A percentile compares a stretch with the other conserved stretches of the same genome.
Evolutionary conservation across 2,888 invertebrate species (phyloP).

Genomic region (Tetheella fluctuosa): DNA sequence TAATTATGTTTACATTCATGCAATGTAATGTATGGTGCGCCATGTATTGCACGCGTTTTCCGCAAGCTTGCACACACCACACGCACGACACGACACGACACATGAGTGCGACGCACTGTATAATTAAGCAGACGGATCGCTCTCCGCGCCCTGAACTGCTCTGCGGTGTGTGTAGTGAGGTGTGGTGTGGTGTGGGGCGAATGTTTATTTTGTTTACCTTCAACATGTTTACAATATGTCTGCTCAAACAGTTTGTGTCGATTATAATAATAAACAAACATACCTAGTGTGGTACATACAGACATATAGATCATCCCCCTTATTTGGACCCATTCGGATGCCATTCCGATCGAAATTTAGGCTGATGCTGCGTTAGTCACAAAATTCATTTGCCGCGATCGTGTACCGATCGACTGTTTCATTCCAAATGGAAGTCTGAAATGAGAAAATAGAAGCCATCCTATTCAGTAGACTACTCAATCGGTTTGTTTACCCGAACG

Average conservation of each 20-base stretch:
- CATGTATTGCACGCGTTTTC: not conserved
- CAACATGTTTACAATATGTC: not conserved
- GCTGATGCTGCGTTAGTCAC: no score
- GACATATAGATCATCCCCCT: no score
- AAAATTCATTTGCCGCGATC: no score
- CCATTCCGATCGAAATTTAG: no score
- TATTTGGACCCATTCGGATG: no score
- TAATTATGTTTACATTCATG: not conserved
- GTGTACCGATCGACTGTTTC: no score
- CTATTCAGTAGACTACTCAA: no score
- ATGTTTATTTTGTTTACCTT: not conserved
- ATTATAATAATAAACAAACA: not conserved
- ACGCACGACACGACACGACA: not conserved
- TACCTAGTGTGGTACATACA: not conserved
- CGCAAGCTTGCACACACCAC: not conserved
- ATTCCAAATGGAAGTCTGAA: no score
- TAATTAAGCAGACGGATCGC: not conserved
- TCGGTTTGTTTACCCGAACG: no score
- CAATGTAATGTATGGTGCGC: not conserved
- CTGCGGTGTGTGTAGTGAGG: no score
- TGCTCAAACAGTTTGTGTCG: not conserved
- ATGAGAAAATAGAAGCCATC: no score
- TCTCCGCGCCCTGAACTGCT: not conserved
- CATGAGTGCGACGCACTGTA: not conserved
- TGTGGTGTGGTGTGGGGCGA: not conserved